A percentile compares a stretch with the other conserved stretches of the same genome.
Conservation (phyloP, 2,797 vertebrate species). For the Semaprochilodus insignis region DNA sequence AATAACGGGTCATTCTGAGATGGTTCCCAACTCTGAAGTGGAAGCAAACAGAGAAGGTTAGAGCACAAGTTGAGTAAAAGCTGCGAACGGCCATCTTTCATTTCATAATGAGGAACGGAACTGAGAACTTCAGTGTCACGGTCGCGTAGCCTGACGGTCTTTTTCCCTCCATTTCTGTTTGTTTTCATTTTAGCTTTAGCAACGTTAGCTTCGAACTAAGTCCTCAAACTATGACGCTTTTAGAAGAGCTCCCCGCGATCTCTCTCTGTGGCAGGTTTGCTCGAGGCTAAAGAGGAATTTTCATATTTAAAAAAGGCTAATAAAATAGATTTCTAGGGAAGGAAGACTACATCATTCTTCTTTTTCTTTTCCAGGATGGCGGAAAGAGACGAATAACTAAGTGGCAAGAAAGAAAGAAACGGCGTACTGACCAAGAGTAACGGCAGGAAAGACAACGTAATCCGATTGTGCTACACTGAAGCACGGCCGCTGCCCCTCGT, state of each 20-base stretch:
- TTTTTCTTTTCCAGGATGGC: background rate
- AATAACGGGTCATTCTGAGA: no score
- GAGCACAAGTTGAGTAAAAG: no score
- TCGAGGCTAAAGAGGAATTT: background rate
- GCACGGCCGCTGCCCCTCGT: constrained; percentile 23
- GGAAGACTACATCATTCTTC: constrained; percentile 7
- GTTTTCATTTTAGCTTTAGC: no score
- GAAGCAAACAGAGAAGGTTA: no score
- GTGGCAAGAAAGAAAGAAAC: background rate
- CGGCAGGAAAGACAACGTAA: background rate
- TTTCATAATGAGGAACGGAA: no score
- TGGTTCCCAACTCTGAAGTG: no score
- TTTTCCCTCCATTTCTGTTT: background rate
- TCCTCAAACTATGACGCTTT: background rate
- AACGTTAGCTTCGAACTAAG: no score
- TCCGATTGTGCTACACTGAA: constrained; percentile 27
- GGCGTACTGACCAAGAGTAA: no score
- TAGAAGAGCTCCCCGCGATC: background rate
- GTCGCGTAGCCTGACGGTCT: no score
- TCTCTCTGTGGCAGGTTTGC: background rate
- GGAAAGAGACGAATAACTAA: background rate
- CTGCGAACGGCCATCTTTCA: no score
- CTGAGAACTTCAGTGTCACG: no score
- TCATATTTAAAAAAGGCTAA: background rate
- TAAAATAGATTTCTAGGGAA: constrained; percentile 5